Percentiles rank a stretch among this genome's conserved stretches.
These are phyloP conservation scores for Felis catus DNA, from an alignment of 2,113 vertebrate genomes.

Conservation along the genomic window F.catus_Fca126_mat1.0 CM031418.1:92365501-92366000, in stretches of 20 bases:
- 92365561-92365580: neutral
- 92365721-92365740: neutral
- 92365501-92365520: neutral
- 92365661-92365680: neutral
- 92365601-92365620: neutral
- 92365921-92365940: neutral
- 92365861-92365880: neutral
- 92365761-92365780: neutral
- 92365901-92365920: neutral
- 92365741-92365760: neutral
- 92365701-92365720: neutral
- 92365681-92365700: neutral
- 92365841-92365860: neutral
- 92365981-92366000: neutral
- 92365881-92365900: neutral
- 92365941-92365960: neutral
- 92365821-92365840: neutral
- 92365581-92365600: slow-evolving; percentile 1
- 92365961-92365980: neutral
- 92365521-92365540: slow-evolving; percentile 40
- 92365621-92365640: neutral
- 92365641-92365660: neutral
- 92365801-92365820: neutral
- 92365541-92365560: neutral
- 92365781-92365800: neutral